These are phyloP conservation scores for Melopsittacus undulatus DNA, from an alignment of 2,797 vertebrate genomes.

Conservation along the genomic window DNA sequence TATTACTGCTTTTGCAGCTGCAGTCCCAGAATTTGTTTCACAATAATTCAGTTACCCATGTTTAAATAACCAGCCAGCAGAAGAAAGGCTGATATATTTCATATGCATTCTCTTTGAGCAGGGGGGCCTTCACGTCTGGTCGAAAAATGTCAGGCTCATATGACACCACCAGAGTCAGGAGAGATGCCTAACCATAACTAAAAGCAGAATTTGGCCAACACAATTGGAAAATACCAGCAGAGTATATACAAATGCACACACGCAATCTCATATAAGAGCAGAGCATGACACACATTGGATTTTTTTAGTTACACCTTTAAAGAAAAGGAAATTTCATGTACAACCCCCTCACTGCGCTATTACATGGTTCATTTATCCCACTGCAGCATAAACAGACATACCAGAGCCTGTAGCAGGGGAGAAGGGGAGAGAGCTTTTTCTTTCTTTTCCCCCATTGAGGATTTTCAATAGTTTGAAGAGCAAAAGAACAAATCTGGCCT, in stretches of 20 bases:
- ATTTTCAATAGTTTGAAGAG: constrained; percentile 26
- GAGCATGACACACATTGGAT: constrained; percentile 3
- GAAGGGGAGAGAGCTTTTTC: not conserved
- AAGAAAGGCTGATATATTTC: constrained; percentile 66
- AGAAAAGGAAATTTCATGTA: constrained; percentile 13
- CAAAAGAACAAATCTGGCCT: not conserved
- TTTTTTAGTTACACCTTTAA: constrained; percentile 58
- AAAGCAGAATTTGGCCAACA: constrained; percentile 69
- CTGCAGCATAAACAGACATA: constrained; percentile 19
- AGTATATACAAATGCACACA: constrained; percentile 59
- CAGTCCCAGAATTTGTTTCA: constrained; percentile 64
- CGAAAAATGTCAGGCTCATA: constrained; percentile 68
- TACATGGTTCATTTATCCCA: not conserved
- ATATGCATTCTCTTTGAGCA: constrained; percentile 62
- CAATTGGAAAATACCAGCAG: constrained; percentile 63
- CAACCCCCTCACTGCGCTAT: not conserved
- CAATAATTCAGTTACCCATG: constrained; percentile 67
- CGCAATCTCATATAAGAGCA: constrained; percentile 4
- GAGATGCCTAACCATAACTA: constrained; percentile 67
- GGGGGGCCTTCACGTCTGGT: constrained; percentile 61
- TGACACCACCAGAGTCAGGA: constrained; percentile 62
- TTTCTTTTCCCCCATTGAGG: not conserved
- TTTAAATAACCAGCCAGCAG: constrained; percentile 65
- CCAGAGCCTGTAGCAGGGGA: not conserved
- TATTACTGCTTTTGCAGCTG: constrained; percentile 69